Conservation (phyloP, 1,140 invertebrate species). For the Drosophila leontia region DNA sequence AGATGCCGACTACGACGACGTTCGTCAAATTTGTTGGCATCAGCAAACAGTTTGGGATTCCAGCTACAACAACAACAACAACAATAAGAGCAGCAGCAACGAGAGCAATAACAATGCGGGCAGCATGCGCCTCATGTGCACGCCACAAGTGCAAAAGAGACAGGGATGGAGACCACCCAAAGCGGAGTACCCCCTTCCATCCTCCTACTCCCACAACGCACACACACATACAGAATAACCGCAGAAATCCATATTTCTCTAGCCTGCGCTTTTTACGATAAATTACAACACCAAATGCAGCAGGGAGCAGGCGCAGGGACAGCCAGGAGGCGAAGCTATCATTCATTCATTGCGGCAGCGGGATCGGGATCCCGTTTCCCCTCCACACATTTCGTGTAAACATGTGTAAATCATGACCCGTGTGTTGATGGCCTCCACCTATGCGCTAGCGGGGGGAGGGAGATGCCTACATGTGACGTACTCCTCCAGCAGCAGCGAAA, state of each 20-base stretch:
- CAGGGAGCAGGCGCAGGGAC: neutral
- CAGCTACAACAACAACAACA: constrained; percentile 39
- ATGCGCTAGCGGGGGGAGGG: neutral
- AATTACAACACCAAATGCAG: constrained; percentile 57
- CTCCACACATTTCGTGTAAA: constrained; percentile 62
- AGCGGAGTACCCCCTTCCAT: constrained; percentile 16
- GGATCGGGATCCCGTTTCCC: constrained; percentile 17
- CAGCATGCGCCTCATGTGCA: constrained; percentile 51
- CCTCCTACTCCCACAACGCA: neutral
- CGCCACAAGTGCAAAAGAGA: constrained; percentile 11
- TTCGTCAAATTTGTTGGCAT: constrained; percentile 84
- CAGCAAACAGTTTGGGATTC: constrained; percentile 74
- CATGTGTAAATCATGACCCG: constrained; percentile 83
- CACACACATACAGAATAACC: constrained; percentile 37
- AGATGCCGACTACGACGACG: constrained; percentile 71
- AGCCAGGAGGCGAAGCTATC: constrained; percentile 48
- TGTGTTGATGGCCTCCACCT: constrained; percentile 69
- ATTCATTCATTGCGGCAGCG: constrained; percentile 66
- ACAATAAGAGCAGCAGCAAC: constrained; percentile 16
- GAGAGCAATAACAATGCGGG: constrained; percentile 37
- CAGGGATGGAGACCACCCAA: constrained; percentile 62
- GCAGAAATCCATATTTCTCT: constrained; percentile 78
- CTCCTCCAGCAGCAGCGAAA: constrained; percentile 29
- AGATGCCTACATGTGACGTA: constrained; percentile 60
- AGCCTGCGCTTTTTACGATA: constrained; percentile 70